These are phyloP conservation scores for Ramphastos sulfuratus DNA, from an alignment of 2,113 vertebrate species.

Conservation along the genomic window DNA sequence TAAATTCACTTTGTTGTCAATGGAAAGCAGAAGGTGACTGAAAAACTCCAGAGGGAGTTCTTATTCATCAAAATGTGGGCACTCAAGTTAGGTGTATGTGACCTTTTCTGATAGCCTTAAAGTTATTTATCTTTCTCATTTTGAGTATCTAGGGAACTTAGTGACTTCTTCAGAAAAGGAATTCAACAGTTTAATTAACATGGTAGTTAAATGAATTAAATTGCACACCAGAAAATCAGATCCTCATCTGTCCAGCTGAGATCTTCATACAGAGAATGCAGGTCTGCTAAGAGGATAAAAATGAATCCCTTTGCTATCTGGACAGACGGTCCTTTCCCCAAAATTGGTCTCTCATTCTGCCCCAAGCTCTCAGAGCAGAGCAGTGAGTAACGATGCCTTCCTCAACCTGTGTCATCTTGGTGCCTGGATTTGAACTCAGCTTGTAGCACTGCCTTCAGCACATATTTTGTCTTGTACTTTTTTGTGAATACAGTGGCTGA, in stretches of 20 bases:
- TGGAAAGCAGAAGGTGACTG: background rate
- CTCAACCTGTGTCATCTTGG: background rate
- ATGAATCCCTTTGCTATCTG: background rate
- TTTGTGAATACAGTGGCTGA: background rate
- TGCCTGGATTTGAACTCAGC: background rate
- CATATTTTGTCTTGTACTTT: background rate
- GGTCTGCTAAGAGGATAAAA: background rate
- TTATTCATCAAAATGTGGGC: background rate
- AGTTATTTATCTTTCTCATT: background rate
- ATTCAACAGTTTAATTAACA: background rate
- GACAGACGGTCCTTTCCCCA: background rate
- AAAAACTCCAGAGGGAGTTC: slow-evolving; percentile 12
- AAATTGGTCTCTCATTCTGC: background rate
- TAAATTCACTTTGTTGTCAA: background rate
- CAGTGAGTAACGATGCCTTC: fast-evolving
- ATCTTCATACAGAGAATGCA: background rate
- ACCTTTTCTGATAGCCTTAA: background rate
- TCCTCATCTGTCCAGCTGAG: background rate
- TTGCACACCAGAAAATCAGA: background rate
- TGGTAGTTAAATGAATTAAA: background rate
- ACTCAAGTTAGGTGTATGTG: background rate
- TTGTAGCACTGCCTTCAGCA: background rate
- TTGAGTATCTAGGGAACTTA: background rate
- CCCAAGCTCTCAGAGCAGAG: background rate
- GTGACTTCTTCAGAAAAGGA: background rate